Evolutionary conservation across 2,888 invertebrate species (phyloP).

Genomic region (Heliconius sara): DNA sequence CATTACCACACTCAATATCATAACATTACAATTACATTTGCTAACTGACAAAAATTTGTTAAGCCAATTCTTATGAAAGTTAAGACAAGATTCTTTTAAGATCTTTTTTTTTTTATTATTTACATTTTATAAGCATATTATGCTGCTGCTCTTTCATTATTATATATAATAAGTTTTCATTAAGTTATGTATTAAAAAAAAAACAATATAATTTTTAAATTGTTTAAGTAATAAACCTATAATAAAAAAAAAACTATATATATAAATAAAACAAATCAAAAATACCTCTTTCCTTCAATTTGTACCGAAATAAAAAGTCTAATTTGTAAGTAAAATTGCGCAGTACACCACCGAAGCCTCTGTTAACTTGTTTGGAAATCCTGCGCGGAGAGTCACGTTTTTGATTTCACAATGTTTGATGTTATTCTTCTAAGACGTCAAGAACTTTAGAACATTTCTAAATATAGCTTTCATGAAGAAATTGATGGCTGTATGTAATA

Average conservation of each 20-base stretch:
- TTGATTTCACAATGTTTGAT: constrained; percentile 3
- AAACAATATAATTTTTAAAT: not conserved
- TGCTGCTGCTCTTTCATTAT: not conserved
- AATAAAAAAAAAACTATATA: no score
- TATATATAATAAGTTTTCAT: not conserved
- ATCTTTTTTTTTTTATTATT: not conserved
- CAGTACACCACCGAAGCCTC: constrained; percentile 16
- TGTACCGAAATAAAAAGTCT: not conserved
- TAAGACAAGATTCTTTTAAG: not conserved
- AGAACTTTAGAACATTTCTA: constrained; percentile 7
- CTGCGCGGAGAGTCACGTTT: constrained; percentile 21
- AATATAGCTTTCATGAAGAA: not conserved
- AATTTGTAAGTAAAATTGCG: constrained; percentile 3
- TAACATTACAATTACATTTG: not conserved
- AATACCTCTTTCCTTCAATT: not conserved
- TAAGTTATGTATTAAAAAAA: no score
- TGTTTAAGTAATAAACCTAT: no score
- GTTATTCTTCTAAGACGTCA: constrained; percentile 6
- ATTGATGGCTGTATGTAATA: not conserved
- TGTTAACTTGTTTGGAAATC: constrained; percentile 22
- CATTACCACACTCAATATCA: not conserved
- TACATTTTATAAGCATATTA: not conserved
- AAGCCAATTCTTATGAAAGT: not conserved
- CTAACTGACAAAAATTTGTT: not conserved
- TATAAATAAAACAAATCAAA: no score